Base-by-base conservation (phyloP, 2,888 invertebrate species). In the Litoditis marina region DNA sequence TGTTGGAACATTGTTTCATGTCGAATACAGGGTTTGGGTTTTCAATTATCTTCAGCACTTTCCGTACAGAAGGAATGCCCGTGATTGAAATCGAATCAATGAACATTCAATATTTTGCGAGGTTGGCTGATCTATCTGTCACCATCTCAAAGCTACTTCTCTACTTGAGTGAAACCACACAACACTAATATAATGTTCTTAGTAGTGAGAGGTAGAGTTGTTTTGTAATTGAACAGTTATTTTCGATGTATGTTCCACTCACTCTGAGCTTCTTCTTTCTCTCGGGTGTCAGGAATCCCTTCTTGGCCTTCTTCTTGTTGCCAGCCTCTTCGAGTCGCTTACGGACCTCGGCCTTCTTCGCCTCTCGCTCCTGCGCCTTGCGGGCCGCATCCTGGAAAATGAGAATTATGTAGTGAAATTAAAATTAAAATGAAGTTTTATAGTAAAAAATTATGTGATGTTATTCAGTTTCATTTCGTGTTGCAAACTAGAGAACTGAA, bases 221-320 rank as follows among this genome's bases (percentile, higher is more conserved):
- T 34, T 46, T 30, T 27, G 2, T 8, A 34, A n/a, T 42, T 25
- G 32, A n/a, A n/a, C n/a, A n/a, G n/a, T n/a, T n/a, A n/a, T n/a
- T n/a, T n/a, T n/a, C n/a, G n/a, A n/a, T n/a, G 22, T 1, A 47
- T 11, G 2, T n/a, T 2, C 16, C 16, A 55, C 90, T 88, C 84
- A 94, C 94, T 89, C 94, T 91, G 85, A 96, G 92, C 87, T 94
- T 94, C 91, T 95, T 95, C 91, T 95, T 95, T 88, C 95, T 93
- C 87, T 95, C 94, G 73, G 94, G 94, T 84, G 94, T 94, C 92
- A 94, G 57, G 90, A 96, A 94, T 89, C 95, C 95, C 88, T 95
- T 95, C 91, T 95, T 95, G 88, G 94, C 94, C 88, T 94, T 94
- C 88, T 94, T 94, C 85, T 92, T 92, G 86, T 92, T 92, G 86